Conservation (phyloP, 2,797 vertebrate species). For the Cephalopachus bancanus region DNA sequence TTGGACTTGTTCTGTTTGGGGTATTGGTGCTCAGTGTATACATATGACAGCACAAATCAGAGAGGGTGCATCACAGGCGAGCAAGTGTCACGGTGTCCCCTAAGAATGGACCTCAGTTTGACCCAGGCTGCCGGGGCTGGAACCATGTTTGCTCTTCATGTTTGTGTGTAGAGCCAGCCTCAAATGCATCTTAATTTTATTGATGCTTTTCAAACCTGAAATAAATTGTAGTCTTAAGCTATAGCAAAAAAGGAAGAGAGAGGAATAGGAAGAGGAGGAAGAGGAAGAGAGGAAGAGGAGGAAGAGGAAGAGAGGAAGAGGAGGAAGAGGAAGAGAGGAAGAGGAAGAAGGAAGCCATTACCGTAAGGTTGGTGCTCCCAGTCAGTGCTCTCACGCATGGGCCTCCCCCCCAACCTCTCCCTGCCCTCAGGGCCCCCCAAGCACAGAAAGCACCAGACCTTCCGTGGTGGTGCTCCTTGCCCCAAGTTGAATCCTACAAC, state of each 20-base stretch:
- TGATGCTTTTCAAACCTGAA: slow-evolving; percentile 23
- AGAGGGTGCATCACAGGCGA: fast-evolving
- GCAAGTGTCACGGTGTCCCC: fast-evolving
- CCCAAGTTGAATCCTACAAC: neutral
- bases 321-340: neutral
- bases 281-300: neutral
- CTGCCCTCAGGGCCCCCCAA: neutral
- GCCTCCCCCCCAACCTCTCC: no score
- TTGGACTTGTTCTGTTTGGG: neutral
- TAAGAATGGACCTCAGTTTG: fast-evolving
- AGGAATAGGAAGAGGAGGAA: no score
- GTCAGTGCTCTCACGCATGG: fast-evolving
- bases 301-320: neutral
- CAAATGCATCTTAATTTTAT: neutral
- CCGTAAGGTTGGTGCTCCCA: neutral
- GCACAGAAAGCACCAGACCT: neutral
- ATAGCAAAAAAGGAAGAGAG: neutral
- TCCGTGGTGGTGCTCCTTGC: neutral
- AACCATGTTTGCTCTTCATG: neutral
- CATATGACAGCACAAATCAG: fast-evolving
- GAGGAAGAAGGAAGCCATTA: no score
- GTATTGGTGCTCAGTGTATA: fast-evolving
- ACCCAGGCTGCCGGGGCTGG: neutral
- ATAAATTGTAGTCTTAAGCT: neutral
- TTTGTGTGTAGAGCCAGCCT: neutral